Evolutionary conservation across 2,113 vertebrate genomes (phyloP).

Genomic region (Piprites chloris): DNA sequence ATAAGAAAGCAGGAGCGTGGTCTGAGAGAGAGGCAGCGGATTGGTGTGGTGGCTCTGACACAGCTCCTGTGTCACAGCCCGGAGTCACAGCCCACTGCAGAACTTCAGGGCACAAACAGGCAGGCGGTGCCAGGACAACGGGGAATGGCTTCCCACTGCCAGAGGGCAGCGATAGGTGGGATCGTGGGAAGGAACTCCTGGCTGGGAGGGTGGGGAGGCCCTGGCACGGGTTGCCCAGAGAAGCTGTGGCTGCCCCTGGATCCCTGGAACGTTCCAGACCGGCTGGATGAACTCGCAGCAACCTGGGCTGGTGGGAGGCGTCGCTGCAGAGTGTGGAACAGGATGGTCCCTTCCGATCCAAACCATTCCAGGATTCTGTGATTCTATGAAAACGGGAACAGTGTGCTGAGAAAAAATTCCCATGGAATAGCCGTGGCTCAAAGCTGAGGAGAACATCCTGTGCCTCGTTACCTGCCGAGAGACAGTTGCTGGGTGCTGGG

Average conservation of each 20-base stretch:
- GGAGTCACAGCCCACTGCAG: not conserved
- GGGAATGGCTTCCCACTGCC: not conserved
- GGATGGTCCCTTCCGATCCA: not conserved
- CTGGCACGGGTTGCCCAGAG: not conserved
- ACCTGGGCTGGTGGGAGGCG: not conserved
- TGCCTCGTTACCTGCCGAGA: conserved; percentile 66
- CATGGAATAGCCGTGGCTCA: conserved; percentile 64
- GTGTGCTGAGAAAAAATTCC: conserved; percentile 55
- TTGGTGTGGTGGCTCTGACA: not conserved
- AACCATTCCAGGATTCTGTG: not conserved
- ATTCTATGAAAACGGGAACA: not conserved
- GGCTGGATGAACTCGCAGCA: not conserved
- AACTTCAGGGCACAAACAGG: not conserved
- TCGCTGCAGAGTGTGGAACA: not conserved
- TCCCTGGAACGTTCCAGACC: not conserved
- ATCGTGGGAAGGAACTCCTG: not conserved
- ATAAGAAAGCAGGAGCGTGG: not conserved
- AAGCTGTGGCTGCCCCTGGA: not conserved
- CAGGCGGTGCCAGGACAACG: not conserved
- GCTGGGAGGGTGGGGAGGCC: not conserved
- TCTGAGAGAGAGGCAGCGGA: rapidly evolving
- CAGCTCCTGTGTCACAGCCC: not conserved
- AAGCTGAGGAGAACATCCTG: conserved; percentile 33
- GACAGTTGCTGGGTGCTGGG: not conserved
- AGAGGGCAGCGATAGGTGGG: not conserved